A percentile compares a stretch with the other conserved stretches of the same genome.
phyloP scores from a whole-genome alignment of 2,888 invertebrate genomes.

The Urechis unicinctus region DNA sequence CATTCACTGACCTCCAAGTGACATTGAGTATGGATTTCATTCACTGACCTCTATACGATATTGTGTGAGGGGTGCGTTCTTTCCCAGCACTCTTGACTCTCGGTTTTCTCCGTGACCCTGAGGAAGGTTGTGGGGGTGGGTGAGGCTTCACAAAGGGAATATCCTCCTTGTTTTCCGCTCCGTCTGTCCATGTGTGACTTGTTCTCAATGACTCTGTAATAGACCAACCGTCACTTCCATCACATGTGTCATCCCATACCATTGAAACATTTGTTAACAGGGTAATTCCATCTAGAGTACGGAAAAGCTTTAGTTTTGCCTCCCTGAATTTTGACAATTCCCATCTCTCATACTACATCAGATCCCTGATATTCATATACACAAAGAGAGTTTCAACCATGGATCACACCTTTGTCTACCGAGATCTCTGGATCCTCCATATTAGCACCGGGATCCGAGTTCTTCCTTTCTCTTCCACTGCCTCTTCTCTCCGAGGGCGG shows the following conservation, averaged over 20 bases:
- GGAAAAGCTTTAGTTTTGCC: neutral
- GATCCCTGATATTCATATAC: too few relatives aligned
- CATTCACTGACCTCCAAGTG: too few relatives aligned
- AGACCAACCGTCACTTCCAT: neutral
- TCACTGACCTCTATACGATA: too few relatives aligned
- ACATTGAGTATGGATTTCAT: too few relatives aligned
- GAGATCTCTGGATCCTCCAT: constrained; percentile 14
- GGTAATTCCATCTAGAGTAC: too few relatives aligned
- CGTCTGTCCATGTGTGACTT: constrained; percentile 20
- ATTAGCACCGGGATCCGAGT: constrained; percentile 17
- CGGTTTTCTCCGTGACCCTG: constrained; percentile 32
- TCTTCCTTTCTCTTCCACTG: constrained; percentile 9
- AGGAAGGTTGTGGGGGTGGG: constrained; percentile 42
- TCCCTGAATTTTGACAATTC: too few relatives aligned
- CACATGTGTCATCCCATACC: neutral
- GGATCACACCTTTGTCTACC: constrained; percentile 16
- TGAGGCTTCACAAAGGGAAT: constrained; percentile 38
- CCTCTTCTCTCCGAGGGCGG: neutral
- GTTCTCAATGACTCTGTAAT: constrained; percentile 12
- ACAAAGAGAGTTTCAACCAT: neutral
- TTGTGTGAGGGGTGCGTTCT: constrained; percentile 4
- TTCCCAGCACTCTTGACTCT: constrained; percentile 32
- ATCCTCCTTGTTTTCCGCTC: constrained; percentile 10
- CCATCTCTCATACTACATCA: too few relatives aligned
- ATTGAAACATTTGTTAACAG: too few relatives aligned